Conservation (phyloP, 2,113 vertebrate species). For the Elaphurus davidianus region DNA sequence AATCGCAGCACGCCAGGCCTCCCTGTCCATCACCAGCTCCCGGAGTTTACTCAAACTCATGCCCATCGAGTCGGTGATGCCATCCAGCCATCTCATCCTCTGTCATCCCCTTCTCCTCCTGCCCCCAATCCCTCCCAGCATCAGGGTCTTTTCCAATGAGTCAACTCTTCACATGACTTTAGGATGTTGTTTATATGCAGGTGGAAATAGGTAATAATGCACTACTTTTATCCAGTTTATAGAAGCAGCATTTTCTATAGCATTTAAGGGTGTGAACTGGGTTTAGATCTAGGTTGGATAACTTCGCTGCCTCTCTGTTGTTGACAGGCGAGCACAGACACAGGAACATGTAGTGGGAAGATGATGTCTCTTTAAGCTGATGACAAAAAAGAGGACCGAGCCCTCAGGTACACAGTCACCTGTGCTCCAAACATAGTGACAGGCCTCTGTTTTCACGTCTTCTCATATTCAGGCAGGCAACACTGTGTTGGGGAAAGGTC, state of each 20-base stretch:
- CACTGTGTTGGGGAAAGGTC: not conserved
- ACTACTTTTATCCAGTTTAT: not conserved
- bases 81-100: no score
- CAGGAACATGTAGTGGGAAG: not conserved
- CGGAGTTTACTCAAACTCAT: no score
- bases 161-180: not conserved
- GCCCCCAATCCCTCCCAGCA: no score
- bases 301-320: not conserved
- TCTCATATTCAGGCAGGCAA: not conserved
- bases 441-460: not conserved
- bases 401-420: not conserved
- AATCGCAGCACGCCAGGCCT: no score
- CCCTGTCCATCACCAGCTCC: no score
- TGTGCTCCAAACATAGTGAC: not conserved
- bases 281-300: not conserved
- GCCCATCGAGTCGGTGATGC: no score
- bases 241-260: not conserved
- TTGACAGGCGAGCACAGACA: not conserved
- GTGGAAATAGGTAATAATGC: not conserved
- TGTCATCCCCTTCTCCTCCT: no score
- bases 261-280: not conserved
- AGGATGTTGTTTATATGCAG: not conserved
- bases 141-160: no score
- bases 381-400: not conserved
- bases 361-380: not conserved